Percentiles rank a stretch among this genome's conserved stretches.
Evolutionary conservation across 2,113 vertebrate species (phyloP).

Genomic region (Melanotaenia duboulayi): DNA sequence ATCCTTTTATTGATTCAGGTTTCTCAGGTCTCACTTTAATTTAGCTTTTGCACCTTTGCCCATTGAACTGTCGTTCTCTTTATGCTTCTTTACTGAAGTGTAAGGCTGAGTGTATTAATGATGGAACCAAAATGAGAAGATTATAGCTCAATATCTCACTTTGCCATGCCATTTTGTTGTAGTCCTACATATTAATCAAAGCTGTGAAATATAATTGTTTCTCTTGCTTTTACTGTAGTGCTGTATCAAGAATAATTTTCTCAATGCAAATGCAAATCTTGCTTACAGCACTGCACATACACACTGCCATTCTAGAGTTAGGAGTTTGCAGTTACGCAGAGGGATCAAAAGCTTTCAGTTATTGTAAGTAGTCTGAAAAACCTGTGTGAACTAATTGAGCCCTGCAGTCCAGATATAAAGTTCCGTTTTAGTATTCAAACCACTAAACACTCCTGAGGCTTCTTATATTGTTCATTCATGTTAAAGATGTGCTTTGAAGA

Average conservation of each 20-base stretch:
- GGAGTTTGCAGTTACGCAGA: conserved; percentile 31
- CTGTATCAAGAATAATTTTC: conserved; percentile 24
- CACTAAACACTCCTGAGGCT: conserved; percentile 63
- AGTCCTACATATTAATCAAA: conserved; percentile 66
- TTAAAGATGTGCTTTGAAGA: conserved; percentile 66
- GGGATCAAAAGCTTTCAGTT: conserved; percentile 74
- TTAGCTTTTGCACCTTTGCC: conserved; percentile 61
- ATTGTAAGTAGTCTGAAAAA: conserved; percentile 54
- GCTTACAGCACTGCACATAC: conserved; percentile 17
- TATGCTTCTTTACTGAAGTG: conserved; percentile 62
- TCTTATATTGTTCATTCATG: conserved; percentile 63
- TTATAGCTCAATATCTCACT: conserved; percentile 74
- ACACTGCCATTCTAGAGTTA: conserved; percentile 13
- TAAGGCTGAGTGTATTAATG: conserved; percentile 67
- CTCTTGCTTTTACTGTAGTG: not conserved
- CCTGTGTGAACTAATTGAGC: conserved; percentile 66
- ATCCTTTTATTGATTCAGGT: conserved; percentile 70
- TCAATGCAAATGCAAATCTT: conserved; percentile 22
- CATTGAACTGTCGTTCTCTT: conserved; percentile 62
- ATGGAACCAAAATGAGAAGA: conserved; percentile 69
- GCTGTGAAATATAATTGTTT: conserved; percentile 4
- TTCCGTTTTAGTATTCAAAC: conserved; percentile 68
- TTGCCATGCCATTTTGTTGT: conserved; percentile 57
- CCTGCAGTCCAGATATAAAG: conserved; percentile 62
- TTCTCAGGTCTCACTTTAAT: conserved; percentile 71